Evolutionary conservation across 2,888 invertebrate species (phyloP).

Genomic region (Lobophora halterata): DNA sequence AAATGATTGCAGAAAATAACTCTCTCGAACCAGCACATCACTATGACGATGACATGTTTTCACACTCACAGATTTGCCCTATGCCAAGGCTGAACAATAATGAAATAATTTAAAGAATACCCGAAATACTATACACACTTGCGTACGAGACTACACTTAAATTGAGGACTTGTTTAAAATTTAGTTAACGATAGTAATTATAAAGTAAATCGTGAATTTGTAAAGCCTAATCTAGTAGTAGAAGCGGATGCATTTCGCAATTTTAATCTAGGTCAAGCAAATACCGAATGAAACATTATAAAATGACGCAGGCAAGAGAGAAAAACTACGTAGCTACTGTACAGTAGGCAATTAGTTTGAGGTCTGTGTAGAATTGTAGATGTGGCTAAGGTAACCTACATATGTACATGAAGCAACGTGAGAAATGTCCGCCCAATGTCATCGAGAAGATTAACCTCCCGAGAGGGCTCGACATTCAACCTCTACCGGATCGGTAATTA

Average conservation of each 20-base stretch:
- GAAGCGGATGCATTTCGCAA: conserved; percentile 37
- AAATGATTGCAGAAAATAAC: conserved; percentile 38
- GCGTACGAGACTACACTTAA: too few species aligned
- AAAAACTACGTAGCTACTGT: conserved; percentile 26
- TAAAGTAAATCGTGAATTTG: conserved; percentile 10
- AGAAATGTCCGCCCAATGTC: conserved; percentile 52
- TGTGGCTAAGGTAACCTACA: conserved; percentile 46
- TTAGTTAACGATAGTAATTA: too few species aligned
- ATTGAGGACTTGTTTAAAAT: too few species aligned
- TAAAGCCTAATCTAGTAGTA: conserved; percentile 2
- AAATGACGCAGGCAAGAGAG: conserved; percentile 34
- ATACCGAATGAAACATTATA: conserved; percentile 39
- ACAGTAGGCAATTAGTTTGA: conserved; percentile 25
- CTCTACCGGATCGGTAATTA: conserved; percentile 32
- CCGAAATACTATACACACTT: conserved; percentile 46
- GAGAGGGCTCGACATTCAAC: conserved; percentile 41
- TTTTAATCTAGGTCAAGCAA: conserved; percentile 52
- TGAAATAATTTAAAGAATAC: conserved; percentile 36
- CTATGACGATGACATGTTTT: conserved; percentile 12
- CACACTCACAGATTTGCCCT: conserved; percentile 14
- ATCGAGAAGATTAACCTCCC: conserved; percentile 48
- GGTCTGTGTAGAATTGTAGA: conserved; percentile 29
- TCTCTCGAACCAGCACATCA: conserved; percentile 24
- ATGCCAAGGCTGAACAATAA: conserved; percentile 17
- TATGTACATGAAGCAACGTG: conserved; percentile 46